phyloP scores from a whole-genome alignment of 1,140 invertebrate genomes.

The Grapholita molesta region DNA sequence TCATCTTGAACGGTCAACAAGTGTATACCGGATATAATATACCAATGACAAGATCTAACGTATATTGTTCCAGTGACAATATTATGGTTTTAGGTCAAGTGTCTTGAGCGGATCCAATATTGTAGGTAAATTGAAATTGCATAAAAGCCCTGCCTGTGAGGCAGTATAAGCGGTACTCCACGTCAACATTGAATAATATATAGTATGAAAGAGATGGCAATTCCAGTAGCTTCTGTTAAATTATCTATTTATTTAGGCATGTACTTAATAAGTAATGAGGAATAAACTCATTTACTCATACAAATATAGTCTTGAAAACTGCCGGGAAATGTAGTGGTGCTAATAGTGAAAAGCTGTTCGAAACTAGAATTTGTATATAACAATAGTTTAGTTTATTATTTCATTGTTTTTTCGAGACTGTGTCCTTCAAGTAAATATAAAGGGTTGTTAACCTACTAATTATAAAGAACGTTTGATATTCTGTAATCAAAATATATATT shows the following conservation, averaged over 20 bases:
- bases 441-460: not conserved
- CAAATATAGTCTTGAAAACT: no score
- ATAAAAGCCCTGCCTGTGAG: not conserved
- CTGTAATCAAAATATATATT: not conserved
- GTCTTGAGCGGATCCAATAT: not conserved
- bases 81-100: slow-evolving; percentile 10
- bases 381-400: no score
- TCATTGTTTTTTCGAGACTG: not conserved
- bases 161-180: not conserved
- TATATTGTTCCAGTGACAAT: not conserved
- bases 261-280: no score
- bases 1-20: not conserved
- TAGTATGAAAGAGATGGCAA: not conserved
- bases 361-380: no score
- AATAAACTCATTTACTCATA: no score
- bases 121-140: slow-evolving; percentile 11
- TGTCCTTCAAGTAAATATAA: not conserved
- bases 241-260: no score
- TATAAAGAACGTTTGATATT: not conserved
- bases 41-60: not conserved
- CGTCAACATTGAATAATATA: not conserved
- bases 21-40: not conserved
- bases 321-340: not conserved
- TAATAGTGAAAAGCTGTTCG: not conserved
- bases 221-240: not conserved